Evolutionary conservation across 1,140 invertebrate species (phyloP).

Genomic region (Gonioctena quinquepunctata): DNA sequence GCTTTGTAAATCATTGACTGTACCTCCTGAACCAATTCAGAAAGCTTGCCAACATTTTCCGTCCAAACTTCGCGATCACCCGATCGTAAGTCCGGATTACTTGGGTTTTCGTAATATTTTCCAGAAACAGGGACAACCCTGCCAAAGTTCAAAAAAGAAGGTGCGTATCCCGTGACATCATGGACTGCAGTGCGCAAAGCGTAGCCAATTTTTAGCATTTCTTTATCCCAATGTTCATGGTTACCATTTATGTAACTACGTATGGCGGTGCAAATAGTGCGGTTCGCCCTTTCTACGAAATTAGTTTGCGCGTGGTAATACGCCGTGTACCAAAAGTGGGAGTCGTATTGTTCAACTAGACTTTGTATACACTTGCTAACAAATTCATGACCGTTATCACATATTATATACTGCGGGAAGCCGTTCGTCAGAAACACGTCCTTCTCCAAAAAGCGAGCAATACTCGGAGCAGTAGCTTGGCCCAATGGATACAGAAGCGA

Average conservation of each 20-base stretch:
- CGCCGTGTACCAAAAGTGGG: conserved; percentile 17
- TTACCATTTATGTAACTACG: too few relatives aligned
- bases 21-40: too few relatives aligned
- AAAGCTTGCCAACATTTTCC: too few relatives aligned
- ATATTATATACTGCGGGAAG: conserved; percentile 12
- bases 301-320: conserved; percentile 20
- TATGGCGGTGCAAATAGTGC: conserved; percentile 17
- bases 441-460: conserved; percentile 29
- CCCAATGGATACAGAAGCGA: conserved; percentile 23
- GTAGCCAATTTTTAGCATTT: conserved; percentile 3
- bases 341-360: conserved; percentile 7
- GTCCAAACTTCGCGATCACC: too few relatives aligned
- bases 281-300: conserved; percentile 22
- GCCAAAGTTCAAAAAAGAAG: too few relatives aligned
- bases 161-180: too few relatives aligned
- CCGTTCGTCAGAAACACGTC: conserved; percentile 30
- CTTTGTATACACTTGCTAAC: conserved; percentile 2
- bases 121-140: too few relatives aligned
- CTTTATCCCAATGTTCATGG: conserved; percentile 27
- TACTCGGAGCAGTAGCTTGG: background rate
- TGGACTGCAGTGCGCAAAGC: conserved; percentile 24
- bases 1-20: conserved; percentile 3
- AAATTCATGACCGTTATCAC: conserved; percentile 19
- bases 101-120: too few relatives aligned
- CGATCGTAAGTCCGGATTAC: too few relatives aligned